Evolutionary conservation across 2,888 invertebrate genomes (phyloP).

Genomic region (Heliconius ismenius): DNA sequence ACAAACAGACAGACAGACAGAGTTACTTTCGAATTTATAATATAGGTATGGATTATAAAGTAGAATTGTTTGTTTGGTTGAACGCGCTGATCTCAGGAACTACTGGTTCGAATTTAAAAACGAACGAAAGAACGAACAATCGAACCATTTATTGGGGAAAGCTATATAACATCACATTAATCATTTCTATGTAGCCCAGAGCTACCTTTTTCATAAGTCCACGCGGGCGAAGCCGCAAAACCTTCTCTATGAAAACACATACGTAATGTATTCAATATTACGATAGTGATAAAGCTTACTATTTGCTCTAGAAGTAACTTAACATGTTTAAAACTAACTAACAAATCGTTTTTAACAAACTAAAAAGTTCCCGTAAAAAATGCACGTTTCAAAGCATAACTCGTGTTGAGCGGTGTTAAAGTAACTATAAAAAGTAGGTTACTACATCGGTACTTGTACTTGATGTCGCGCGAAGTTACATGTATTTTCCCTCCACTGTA

Average conservation of each 20-base stretch:
- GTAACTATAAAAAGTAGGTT: constrained; percentile 33
- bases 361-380: background rate
- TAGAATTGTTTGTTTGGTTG: too few relatives aligned
- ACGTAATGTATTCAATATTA: background rate
- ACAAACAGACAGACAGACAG: too few relatives aligned
- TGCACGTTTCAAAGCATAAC: background rate
- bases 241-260: background rate
- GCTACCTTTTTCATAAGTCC: too few relatives aligned
- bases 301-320: background rate
- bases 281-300: background rate
- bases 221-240: too few relatives aligned
- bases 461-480: constrained; percentile 15
- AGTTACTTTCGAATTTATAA: too few relatives aligned
- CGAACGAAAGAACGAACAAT: too few relatives aligned
- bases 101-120: too few relatives aligned
- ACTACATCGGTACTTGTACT: constrained; percentile 12
- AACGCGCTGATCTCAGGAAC: too few relatives aligned
- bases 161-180: too few relatives aligned
- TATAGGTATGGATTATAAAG: too few relatives aligned
- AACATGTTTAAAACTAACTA: background rate
- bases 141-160: too few relatives aligned
- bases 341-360: background rate
- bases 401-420: constrained; percentile 23
- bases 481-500: constrained; percentile 20
- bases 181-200: too few relatives aligned